These are phyloP conservation scores for Addax nasomaculatus DNA, from an alignment of 2,113 vertebrate genomes.

Conservation along the genomic window DNA sequence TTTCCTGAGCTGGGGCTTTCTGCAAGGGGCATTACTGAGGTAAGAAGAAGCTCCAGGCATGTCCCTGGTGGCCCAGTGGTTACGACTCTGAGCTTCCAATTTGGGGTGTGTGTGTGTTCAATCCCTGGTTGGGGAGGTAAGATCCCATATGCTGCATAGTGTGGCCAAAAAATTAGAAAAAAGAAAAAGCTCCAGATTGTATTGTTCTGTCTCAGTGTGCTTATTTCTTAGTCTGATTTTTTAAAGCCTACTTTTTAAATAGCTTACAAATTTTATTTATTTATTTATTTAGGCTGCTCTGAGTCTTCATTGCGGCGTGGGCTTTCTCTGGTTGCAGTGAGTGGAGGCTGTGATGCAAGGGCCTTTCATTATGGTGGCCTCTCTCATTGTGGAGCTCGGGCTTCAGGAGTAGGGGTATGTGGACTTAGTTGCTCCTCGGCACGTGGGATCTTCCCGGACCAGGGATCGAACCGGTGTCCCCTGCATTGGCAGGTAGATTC, in stretches of 20 bases:
- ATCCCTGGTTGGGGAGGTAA: not conserved
- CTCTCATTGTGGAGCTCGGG: fast-evolving
- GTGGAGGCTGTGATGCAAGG: not conserved
- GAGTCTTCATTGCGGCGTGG: not conserved
- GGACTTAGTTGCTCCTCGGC: not conserved
- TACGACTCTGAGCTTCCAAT: not conserved
- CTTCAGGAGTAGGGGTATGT: not conserved
- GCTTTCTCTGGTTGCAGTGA: not conserved
- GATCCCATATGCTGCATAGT: not conserved
- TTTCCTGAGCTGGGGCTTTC: not conserved
- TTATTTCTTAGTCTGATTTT: not conserved
- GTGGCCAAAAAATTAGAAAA: not conserved
- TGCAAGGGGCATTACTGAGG: not conserved
- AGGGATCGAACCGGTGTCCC: not conserved
- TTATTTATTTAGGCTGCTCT: not conserved
- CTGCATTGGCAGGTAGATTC: not conserved
- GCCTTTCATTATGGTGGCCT: not conserved
- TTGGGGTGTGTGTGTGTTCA: not conserved
- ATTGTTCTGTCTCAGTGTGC: not conserved
- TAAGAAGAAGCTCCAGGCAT: not conserved
- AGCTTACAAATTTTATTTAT: not conserved
- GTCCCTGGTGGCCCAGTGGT: not conserved
- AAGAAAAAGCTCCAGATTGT: not conserved
- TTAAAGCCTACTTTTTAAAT: not conserved
- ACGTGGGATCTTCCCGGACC: not conserved